Conservation (phyloP, 2,113 vertebrate species). For the Dicrurus megarhynchus region DNA sequence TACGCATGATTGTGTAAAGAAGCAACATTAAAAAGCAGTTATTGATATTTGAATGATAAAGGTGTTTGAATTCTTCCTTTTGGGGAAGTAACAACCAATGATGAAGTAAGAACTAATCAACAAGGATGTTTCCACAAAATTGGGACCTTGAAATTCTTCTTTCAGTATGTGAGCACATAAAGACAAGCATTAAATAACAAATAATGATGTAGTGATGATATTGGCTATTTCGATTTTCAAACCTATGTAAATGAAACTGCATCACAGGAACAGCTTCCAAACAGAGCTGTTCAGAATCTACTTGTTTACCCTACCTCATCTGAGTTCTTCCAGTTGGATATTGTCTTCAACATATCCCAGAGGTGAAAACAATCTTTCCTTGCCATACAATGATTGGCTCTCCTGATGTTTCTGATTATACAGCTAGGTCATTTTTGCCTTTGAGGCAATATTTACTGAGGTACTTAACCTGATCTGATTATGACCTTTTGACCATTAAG, state of each 20-base stretch:
- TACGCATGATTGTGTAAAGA: not conserved
- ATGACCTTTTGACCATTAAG: not conserved
- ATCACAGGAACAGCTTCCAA: not conserved
- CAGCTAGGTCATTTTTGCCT: not conserved
- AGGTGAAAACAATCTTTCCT: not conserved
- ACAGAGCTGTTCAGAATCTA: not conserved
- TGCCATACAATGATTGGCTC: not conserved
- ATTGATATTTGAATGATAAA: not conserved
- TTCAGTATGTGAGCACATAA: not conserved
- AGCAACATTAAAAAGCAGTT: not conserved
- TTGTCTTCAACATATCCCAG: not conserved
- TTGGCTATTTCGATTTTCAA: not conserved
- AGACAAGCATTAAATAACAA: not conserved
- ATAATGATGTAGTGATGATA: not conserved
- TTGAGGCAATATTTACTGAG: not conserved
- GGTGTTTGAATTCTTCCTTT: not conserved
- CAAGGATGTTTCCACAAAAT: not conserved
- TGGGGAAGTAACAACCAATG: not conserved
- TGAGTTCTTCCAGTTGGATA: not conserved
- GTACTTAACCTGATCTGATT: not conserved
- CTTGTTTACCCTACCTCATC: not conserved
- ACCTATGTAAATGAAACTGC: not conserved
- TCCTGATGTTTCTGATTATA: not conserved
- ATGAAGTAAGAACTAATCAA: not conserved
- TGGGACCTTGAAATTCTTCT: not conserved